These are phyloP conservation scores for Cosmia pyralina DNA, from an alignment of 2,888 invertebrate genomes.

Conservation along the genomic window DNA sequence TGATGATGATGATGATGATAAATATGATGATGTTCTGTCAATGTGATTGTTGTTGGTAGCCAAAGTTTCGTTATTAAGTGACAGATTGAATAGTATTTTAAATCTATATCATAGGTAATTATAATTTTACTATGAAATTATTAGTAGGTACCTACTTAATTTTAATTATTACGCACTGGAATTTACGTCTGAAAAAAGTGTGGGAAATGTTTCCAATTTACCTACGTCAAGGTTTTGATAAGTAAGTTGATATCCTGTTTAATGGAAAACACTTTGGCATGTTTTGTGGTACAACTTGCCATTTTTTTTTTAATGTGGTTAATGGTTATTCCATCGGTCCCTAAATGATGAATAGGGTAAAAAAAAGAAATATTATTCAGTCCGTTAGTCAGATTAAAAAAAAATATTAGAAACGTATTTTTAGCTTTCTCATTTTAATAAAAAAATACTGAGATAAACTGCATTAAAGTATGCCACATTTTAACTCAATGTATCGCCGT, in stretches of 20 bases:
- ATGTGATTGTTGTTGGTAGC: neutral
- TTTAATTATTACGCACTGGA: neutral
- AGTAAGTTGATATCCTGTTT: neutral
- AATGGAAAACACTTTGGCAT: neutral
- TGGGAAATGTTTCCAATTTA: neutral
- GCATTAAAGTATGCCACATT: too few relatives aligned
- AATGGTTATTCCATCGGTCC: neutral
- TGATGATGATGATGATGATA: neutral
- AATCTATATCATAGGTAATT: neutral
- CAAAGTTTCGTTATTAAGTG: neutral
- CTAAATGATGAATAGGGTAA: neutral
- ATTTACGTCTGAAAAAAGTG: neutral
- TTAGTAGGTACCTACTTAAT: neutral
- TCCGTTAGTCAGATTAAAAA: too few relatives aligned
- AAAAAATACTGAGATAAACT: too few relatives aligned
- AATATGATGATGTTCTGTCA: neutral
- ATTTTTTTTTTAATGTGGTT: neutral
- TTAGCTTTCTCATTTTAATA: too few relatives aligned
- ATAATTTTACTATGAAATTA: too few relatives aligned
- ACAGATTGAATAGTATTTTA: neutral
- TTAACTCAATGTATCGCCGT: too few relatives aligned
- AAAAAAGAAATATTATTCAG: too few relatives aligned
- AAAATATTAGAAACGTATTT: too few relatives aligned
- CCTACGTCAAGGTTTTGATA: conserved; percentile 13
- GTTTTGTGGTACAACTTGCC: neutral